phyloP scores from a whole-genome alignment of 2,113 vertebrate genomes.

The Spea bombifrons region DNA sequence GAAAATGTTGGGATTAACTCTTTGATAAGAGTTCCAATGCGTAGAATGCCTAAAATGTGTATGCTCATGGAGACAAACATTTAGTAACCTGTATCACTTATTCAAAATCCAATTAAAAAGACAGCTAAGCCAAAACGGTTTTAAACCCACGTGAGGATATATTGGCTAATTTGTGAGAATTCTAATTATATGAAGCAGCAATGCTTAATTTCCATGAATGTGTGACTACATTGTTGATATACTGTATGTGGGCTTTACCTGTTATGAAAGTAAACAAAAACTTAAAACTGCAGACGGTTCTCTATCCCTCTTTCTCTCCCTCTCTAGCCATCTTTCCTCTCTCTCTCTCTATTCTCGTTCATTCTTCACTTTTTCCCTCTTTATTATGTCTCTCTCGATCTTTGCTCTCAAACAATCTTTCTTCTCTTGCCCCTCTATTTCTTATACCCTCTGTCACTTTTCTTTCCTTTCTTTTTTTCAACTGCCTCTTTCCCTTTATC shows the following conservation, averaged over 20 bases:
- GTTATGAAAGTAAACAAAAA: conserved; percentile 55
- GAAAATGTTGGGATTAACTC: conserved; percentile 23
- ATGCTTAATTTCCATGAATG: conserved; percentile 26
- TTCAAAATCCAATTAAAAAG: conserved; percentile 34
- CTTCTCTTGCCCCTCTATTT: too few species aligned
- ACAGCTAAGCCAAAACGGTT: conserved; percentile 5
- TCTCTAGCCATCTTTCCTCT: too few species aligned
- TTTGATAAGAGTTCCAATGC: conserved; percentile 17
- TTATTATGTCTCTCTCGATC: too few species aligned
- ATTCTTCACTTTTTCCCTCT: too few species aligned
- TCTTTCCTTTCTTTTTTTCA: too few species aligned
- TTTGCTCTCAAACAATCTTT: too few species aligned
- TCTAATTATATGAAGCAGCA: conserved; percentile 12
- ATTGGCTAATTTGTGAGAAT: conserved; percentile 23
- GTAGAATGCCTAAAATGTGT: not conserved
- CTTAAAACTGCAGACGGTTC: too few species aligned
- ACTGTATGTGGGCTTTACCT: conserved; percentile 64
- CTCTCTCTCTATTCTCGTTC: too few species aligned
- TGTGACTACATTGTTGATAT: not conserved
- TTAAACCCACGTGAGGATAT: conserved; percentile 7
- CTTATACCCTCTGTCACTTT: too few species aligned
- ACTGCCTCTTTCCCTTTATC: too few species aligned
- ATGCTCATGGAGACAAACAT: not conserved
- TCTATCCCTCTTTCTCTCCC: too few species aligned
- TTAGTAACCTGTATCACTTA: conserved; percentile 29